phyloP scores from a whole-genome alignment of 2,888 invertebrate genomes.

The Drosophila meridiana region DNA sequence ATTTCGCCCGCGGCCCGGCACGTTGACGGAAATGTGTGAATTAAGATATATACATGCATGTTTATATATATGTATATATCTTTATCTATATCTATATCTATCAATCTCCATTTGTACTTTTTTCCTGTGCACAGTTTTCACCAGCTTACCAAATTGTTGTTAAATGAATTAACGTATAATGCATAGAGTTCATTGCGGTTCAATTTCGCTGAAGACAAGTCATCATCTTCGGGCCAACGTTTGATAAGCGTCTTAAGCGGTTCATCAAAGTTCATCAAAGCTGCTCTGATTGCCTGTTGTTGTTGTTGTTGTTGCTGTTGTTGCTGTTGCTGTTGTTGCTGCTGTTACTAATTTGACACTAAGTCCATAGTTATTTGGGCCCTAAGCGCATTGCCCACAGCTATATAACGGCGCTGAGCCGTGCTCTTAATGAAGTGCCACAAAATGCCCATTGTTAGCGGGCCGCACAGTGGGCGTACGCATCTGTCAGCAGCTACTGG shows the following conservation, averaged over 20 bases:
- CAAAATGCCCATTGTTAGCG: slow-evolving; percentile 25
- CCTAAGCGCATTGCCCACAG: slow-evolving; percentile 27
- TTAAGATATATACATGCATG: slow-evolving; percentile 28
- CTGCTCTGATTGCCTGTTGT: slow-evolving; percentile 8
- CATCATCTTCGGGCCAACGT: slow-evolving; percentile 46
- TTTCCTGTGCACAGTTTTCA: slow-evolving; percentile 51
- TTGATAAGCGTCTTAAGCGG: slow-evolving; percentile 64
- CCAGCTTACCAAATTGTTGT: slow-evolving; percentile 34
- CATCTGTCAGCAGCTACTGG: slow-evolving; percentile 16
- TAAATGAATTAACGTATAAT: slow-evolving; percentile 46
- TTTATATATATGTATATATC: not conserved
- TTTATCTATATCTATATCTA: not conserved
- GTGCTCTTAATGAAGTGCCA: slow-evolving; percentile 31
- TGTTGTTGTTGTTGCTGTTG: slow-evolving; percentile 6
- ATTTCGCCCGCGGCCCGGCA: slow-evolving; percentile 54
- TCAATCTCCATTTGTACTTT: not conserved
- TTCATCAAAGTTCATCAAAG: slow-evolving; percentile 51
- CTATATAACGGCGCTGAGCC: slow-evolving; percentile 51
- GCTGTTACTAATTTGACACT: slow-evolving; percentile 45
- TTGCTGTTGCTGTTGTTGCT: slow-evolving; percentile 3
- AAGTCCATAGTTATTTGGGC: slow-evolving; percentile 31
- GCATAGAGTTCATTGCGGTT: slow-evolving; percentile 44
- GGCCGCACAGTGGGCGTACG: slow-evolving; percentile 14
- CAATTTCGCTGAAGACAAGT: slow-evolving; percentile 47
- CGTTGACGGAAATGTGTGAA: slow-evolving; percentile 76